These are phyloP conservation scores for Drosophila fungiperda DNA, from an alignment of 2,888 invertebrate species.

Conservation along the genomic window DNA sequence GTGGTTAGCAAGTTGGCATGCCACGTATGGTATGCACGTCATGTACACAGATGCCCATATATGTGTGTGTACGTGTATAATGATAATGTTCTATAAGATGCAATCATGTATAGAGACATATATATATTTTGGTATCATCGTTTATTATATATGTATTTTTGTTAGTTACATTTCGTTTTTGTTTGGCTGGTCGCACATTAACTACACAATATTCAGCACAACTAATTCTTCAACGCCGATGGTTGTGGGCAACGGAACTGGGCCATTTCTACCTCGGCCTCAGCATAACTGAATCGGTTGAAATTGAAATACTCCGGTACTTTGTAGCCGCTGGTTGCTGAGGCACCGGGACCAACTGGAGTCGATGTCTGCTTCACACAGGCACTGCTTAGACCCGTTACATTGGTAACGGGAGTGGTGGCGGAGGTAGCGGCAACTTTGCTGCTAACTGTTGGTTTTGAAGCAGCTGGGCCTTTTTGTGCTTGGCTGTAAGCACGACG, in stretches of 20 bases:
- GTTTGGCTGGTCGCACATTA: slow-evolving; percentile 14
- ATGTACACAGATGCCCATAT: neutral
- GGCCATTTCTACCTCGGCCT: slow-evolving; percentile 94
- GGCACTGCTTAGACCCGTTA: slow-evolving; percentile 88
- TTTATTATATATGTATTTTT: slow-evolving; percentile 38
- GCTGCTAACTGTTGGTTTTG: slow-evolving; percentile 16
- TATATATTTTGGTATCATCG: slow-evolving; percentile 7
- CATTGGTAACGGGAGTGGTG: slow-evolving; percentile 83
- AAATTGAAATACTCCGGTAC: slow-evolving; percentile 95
- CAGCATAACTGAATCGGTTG: slow-evolving; percentile 90
- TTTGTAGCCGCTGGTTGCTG: slow-evolving; percentile 89
- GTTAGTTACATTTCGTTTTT: slow-evolving; percentile 45
- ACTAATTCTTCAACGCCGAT: slow-evolving; percentile 85
- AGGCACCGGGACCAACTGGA: slow-evolving; percentile 83
- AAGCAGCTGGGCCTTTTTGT: slow-evolving; percentile 22
- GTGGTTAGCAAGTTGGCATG: slow-evolving; percentile 47
- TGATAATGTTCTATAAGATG: neutral
- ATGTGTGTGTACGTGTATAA: neutral
- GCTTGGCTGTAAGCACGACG: slow-evolving; percentile 67
- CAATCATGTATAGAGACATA: neutral
- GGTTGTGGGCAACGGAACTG: slow-evolving; percentile 93
- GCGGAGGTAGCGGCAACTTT: slow-evolving; percentile 46
- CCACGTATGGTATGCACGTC: slow-evolving; percentile 4
- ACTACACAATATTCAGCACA: slow-evolving; percentile 31
- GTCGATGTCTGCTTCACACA: slow-evolving; percentile 86